Conservation (phyloP, 2,888 invertebrate species). For the Epinotia bilunana region DNA sequence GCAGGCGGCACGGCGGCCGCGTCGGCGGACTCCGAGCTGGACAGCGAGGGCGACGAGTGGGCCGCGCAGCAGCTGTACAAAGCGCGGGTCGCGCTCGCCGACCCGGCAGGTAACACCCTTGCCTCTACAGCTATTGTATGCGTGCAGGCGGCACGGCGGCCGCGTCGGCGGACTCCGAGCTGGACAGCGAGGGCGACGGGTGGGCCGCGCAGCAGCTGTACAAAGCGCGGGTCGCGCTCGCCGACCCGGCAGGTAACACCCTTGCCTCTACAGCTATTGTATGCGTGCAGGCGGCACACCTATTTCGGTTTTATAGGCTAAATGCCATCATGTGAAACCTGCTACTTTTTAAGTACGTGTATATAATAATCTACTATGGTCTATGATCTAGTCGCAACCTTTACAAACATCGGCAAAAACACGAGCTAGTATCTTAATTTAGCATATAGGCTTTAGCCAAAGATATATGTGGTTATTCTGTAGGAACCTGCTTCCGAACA, state of each 20-base stretch:
- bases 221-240: constrained; percentile 88
- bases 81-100: constrained; percentile 86
- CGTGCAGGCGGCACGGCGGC: constrained; percentile 92
- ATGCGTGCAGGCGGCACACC: too few relatives aligned
- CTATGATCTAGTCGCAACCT: too few relatives aligned
- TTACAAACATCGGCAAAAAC: too few relatives aligned
- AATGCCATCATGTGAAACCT: too few relatives aligned
- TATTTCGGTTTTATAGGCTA: neutral
- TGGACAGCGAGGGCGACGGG: constrained; percentile 92
- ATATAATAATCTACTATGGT: too few relatives aligned
- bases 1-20: constrained; percentile 91
- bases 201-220: constrained; percentile 99
- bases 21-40: constrained; percentile 86
- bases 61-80: constrained; percentile 98
- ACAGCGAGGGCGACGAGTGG: constrained; percentile 96
- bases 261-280: neutral
- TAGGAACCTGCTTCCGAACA: too few relatives aligned
- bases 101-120: constrained; percentile 68
- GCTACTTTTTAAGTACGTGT: too few relatives aligned
- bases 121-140: neutral
- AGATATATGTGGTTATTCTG: too few relatives aligned
- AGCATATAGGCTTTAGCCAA: too few relatives aligned
- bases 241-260: constrained; percentile 72
- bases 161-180: constrained; percentile 85
- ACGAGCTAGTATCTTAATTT: too few relatives aligned